A percentile compares a stretch with the other conserved stretches of the same genome.
Conservation (phyloP, 2,113 vertebrate species). For the Ptilonorhynchus violaceus region DNA sequence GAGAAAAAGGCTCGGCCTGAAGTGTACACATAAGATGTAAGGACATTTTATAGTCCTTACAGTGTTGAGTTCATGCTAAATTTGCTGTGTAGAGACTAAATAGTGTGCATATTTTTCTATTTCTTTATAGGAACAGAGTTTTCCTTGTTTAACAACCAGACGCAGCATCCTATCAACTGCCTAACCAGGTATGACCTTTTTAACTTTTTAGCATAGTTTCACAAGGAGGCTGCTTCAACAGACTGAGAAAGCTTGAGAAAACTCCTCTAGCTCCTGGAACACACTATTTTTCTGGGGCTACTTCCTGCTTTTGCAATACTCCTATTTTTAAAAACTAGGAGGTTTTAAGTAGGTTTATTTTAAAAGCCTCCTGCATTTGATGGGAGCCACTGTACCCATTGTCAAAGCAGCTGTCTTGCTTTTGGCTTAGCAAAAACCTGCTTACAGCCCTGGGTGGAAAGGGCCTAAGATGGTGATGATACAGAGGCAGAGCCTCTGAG, state of each 20-base stretch:
- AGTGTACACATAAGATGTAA: neutral
- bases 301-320: neutral
- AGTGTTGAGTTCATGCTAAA: neutral
- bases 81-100: neutral
- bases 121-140: conserved; percentile 56
- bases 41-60: neutral
- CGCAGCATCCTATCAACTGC: neutral
- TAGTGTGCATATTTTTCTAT: neutral
- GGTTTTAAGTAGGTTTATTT: neutral
- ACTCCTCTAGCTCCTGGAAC: neutral
- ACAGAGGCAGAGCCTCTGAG: neutral
- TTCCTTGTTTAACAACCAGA: conserved; percentile 33
- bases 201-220: neutral
- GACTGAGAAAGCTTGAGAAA: neutral
- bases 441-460: neutral
- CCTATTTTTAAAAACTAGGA: neutral
- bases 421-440: neutral
- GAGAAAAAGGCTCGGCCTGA: neutral
- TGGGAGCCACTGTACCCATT: neutral
- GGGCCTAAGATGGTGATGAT: neutral
- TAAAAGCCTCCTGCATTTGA: neutral
- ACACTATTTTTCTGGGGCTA: neutral
- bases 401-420: neutral
- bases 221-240: neutral
- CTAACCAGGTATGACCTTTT: conserved; percentile 60